Percentiles rank a stretch among this genome's conserved stretches.
These are phyloP conservation scores for Hylaeus volcanicus DNA, from an alignment of 1,140 invertebrate species.

Conservation along the genomic window DNA sequence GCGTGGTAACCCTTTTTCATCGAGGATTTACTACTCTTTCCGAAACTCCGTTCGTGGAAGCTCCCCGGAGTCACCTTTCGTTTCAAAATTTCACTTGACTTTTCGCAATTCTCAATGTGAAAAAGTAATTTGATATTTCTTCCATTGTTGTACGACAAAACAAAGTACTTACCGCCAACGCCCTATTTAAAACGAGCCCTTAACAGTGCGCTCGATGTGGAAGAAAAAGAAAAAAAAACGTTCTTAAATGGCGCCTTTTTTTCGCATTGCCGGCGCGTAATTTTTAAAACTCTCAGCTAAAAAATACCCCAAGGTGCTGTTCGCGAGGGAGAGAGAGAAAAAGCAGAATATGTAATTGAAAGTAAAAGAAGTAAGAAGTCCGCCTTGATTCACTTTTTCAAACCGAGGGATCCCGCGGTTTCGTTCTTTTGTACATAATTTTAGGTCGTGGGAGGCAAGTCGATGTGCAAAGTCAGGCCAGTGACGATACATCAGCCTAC, in stretches of 20 bases:
- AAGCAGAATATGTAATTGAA: constrained; percentile 10
- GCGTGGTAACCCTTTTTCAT: constrained; percentile 54
- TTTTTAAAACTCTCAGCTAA: background rate
- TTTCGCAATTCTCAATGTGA: background rate
- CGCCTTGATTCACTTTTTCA: constrained; percentile 5
- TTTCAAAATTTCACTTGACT: constrained; percentile 35
- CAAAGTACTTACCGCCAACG: background rate
- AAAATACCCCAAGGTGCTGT: background rate
- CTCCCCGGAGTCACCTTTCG: constrained; percentile 30
- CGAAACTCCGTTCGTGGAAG: constrained; percentile 23
- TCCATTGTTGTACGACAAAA: background rate
- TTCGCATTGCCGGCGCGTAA: background rate
- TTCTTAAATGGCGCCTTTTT: background rate
- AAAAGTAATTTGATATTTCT: background rate
- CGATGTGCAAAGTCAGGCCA: constrained; percentile 36
- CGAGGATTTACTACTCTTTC: constrained; percentile 53
- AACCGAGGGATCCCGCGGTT: constrained; percentile 22
- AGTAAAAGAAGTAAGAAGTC: background rate
- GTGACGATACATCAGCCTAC: constrained; percentile 61
- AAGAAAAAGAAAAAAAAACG: background rate
- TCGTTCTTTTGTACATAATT: constrained; percentile 54
- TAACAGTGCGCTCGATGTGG: background rate
- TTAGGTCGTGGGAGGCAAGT: constrained; percentile 37
- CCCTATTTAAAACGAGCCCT: background rate
- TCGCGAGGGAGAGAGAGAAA: too few species aligned